Base-by-base conservation (phyloP, 2,888 invertebrate species). In the Nezara viridula region DNA sequence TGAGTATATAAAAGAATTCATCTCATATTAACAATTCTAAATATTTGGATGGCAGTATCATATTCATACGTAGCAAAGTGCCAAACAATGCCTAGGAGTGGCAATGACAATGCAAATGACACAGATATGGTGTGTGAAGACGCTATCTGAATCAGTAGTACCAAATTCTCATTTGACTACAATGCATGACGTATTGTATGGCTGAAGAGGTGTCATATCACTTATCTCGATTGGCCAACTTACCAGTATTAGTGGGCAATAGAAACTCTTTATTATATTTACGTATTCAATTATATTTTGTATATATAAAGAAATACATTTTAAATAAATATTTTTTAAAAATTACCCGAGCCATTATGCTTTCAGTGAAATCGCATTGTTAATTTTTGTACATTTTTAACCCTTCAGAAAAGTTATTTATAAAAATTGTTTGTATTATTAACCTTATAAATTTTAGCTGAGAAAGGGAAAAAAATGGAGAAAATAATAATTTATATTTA, bases 141-240 rank as follows among this genome's bases (percentile, higher is more conserved):
- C 44, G 44, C 81, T 81, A 81, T 81, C 81, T 44, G 81, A 81
- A 81, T 81, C 40, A 47, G n/a, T 47, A 81, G 81, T 47, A 12
- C 12, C 44, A 37, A 16, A 81, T 47, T 24, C 44, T n/a, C 81
- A 81, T 81, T 81, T 81, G 81, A 40, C 81, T 81, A 81, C 81
- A 81, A 81, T 81, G 81, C 40, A n/a, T n/a, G 44, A 44, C 44
- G 44, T 24, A 44, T 44, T 81, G 81, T 40, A 24, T n/a, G 44
- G 6, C 5, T 37, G 66, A 73, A 73, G 37, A 37, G 66, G 66
- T 73, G 66, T 73, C 37, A 21, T 14, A 55, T 77, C 77, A 19
- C 24, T 24, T 77, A 81, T 40, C 81, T 47, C 44, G 24, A 81
- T 81, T n/a, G 14, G 44, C 44, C 81, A 47, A 81, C 9, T 37